Evolutionary conservation across 2,888 invertebrate genomes (phyloP).

Genomic region (Exocentrus adspersus): DNA sequence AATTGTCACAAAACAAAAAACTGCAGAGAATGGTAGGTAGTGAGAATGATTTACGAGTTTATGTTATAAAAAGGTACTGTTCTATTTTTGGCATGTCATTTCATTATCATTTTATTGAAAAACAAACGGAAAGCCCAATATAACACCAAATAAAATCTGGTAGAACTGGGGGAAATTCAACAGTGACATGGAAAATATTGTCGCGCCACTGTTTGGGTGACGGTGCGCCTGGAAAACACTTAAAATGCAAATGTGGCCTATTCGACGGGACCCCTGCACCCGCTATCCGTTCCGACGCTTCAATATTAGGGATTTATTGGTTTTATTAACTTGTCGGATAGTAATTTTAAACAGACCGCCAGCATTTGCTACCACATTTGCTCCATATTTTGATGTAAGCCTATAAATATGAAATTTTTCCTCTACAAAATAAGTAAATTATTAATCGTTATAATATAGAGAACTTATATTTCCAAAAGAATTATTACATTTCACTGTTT

Average conservation of each 20-base stretch:
- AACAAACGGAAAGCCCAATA: background rate
- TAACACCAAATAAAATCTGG: background rate
- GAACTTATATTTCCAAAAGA: too few relatives aligned
- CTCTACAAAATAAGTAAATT: too few relatives aligned
- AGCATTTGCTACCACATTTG: conserved; percentile 13
- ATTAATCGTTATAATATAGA: too few relatives aligned
- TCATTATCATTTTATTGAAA: too few relatives aligned
- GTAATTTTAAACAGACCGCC: conserved; percentile 21
- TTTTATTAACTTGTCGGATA: conserved; percentile 51
- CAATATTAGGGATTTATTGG: conserved; percentile 55
- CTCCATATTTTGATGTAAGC: background rate
- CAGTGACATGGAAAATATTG: background rate
- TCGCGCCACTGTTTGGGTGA: conserved; percentile 28
- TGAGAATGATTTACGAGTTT: too few relatives aligned
- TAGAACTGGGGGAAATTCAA: background rate
- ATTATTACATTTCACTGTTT: too few relatives aligned
- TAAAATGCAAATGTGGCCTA: conserved; percentile 62
- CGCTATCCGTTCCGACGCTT: conserved; percentile 45
- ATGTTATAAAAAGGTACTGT: too few relatives aligned
- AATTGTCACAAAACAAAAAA: too few relatives aligned
- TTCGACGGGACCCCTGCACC: conserved; percentile 49
- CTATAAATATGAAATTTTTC: too few relatives aligned
- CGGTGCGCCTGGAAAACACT: conserved; percentile 61
- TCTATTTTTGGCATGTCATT: too few relatives aligned
- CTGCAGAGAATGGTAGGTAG: too few relatives aligned